Evolutionary conservation across 35 echinoderm and acorn worm species (phyloP).

Genomic region (Chiridota heheva): DNA sequence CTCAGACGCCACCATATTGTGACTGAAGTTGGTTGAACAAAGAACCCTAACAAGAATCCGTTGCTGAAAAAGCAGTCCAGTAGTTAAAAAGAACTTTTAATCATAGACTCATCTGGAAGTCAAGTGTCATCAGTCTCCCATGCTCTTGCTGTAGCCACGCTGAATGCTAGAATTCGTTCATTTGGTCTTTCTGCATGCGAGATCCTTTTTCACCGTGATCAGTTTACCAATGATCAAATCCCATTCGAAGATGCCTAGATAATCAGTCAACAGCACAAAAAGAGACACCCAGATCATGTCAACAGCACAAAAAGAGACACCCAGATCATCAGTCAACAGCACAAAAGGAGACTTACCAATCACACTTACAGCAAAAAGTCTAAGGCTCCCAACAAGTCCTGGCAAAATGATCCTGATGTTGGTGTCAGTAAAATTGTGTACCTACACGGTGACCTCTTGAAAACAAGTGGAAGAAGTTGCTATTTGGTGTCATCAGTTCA

Average conservation of each 20-base stretch:
- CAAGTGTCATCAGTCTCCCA: conserved; percentile 27
- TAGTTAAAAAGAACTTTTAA: conserved; percentile 68
- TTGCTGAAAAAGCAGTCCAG: conserved; percentile 62
- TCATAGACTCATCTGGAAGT: conserved; percentile 35
- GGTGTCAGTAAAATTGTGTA: conserved; percentile 59
- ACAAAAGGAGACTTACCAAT: conserved; percentile 21
- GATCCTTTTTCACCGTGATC: conserved; percentile 65
- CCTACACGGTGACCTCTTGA: conserved; percentile 55
- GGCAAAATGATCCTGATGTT: conserved; percentile 3
- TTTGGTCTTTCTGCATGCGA: conserved; percentile 57
- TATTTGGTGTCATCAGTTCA: conserved; percentile 42
- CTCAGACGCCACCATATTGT: conserved; percentile 35
- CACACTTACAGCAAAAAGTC: conserved; percentile 39
- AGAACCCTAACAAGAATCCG: conserved; percentile 75
- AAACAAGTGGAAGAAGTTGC: conserved; percentile 11
- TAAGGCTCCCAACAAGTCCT: not conserved
- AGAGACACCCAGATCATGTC: conserved; percentile 32
- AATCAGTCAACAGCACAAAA: conserved; percentile 41
- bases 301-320: conserved; percentile 32
- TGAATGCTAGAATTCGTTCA: conserved; percentile 27
- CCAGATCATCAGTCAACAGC: not conserved
- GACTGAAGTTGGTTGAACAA: conserved; percentile 53
- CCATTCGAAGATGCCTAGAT: conserved; percentile 33
- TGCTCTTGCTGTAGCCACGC: conserved; percentile 34
- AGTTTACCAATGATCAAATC: conserved; percentile 70